Evolutionary conservation across 2,888 invertebrate genomes (phyloP).

Genomic region (Parelbella ahira): DNA sequence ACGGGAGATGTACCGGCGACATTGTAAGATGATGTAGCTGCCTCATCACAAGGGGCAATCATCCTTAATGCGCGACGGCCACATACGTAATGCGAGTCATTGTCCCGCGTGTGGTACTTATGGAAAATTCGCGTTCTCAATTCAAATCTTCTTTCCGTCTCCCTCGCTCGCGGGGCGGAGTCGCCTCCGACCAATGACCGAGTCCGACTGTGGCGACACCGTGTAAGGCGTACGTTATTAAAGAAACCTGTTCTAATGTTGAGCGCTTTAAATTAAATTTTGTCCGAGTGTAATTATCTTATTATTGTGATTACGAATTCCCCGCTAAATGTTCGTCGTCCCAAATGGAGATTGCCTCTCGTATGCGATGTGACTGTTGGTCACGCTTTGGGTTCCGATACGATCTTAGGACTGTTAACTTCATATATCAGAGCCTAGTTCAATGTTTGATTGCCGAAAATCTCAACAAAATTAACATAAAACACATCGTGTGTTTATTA

Average conservation of each 20-base stretch:
- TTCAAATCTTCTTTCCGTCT: slow-evolving; percentile 79
- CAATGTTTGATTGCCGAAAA: too few species aligned
- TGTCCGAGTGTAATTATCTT: slow-evolving; percentile 80
- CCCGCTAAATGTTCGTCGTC: slow-evolving; percentile 74
- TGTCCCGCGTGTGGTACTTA: slow-evolving; percentile 79
- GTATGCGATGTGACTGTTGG: slow-evolving; percentile 47
- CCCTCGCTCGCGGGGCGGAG: slow-evolving; percentile 79
- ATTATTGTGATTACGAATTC: slow-evolving; percentile 80
- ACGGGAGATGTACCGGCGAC: slow-evolving; percentile 67
- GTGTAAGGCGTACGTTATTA: slow-evolving; percentile 80
- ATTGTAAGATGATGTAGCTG: slow-evolving; percentile 76
- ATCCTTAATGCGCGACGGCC: slow-evolving; percentile 78
- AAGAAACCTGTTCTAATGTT: slow-evolving; percentile 81
- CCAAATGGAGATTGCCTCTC: slow-evolving; percentile 68
- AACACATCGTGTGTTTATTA: slow-evolving; percentile 60
- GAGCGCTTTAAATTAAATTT: slow-evolving; percentile 81
- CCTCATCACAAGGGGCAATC: slow-evolving; percentile 80
- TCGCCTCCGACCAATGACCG: slow-evolving; percentile 75
- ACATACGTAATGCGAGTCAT: slow-evolving; percentile 81
- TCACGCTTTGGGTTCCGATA: slow-evolving; percentile 53
- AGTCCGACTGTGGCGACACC: slow-evolving; percentile 74
- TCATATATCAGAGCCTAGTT: too few species aligned
- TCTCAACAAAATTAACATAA: slow-evolving; percentile 54
- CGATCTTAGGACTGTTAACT: too few species aligned
- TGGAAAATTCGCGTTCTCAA: slow-evolving; percentile 81